Evolutionary conservation across 2,113 vertebrate species (phyloP), one percentile per base, ranked within the genome.

Genomic region (Daphoenositta chrysoptera): DNA sequence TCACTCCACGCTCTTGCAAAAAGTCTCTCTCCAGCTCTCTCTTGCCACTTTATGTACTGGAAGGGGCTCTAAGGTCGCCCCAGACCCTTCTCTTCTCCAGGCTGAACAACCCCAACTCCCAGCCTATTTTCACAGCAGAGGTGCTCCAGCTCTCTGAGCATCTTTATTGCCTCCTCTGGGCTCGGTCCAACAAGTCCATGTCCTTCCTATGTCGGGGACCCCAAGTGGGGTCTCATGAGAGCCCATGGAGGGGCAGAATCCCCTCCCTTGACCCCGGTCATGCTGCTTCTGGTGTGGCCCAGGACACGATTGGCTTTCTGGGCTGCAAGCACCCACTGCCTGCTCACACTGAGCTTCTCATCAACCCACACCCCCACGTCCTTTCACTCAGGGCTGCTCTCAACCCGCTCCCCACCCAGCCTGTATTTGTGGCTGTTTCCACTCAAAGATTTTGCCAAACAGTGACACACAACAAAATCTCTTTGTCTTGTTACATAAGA

Each of bases 261-360:
- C 33, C 33, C 30, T 45, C 33, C 45, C 45, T 39, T 7, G 13
- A 6, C 8, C 44, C 35, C 40, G 75, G 45, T 21, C 35, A 30
- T 1, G 0, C 33, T 58, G 15, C 10, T 44, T 37, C 58, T 9
- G 18, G 14, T 11, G 44, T 27, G 39, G 18, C 10, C 60, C 51
- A 66, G 19, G 16, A 28, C 53, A 51, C 0, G 0, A 4, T 0
- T 51, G 15, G 10, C 15, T 51, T 72, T 51, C 12, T 51, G 86
- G 51, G 33, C 33, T 89, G 58, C 60, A 44, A 5, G 39, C 7
- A n/a, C 39, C n/a, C 53, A 8, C 4, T 60, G 39, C 28, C 40
- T 30, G 53, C 3, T 31, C 13, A 12, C 11, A 13, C 1, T 6
- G 39, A 68, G 33, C 24, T 60, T 30, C 69, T n/a, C 45, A 11